These are phyloP conservation scores for Drosophila mimetica DNA, from an alignment of 2,888 invertebrate genomes.

Conservation along the genomic window DNA sequence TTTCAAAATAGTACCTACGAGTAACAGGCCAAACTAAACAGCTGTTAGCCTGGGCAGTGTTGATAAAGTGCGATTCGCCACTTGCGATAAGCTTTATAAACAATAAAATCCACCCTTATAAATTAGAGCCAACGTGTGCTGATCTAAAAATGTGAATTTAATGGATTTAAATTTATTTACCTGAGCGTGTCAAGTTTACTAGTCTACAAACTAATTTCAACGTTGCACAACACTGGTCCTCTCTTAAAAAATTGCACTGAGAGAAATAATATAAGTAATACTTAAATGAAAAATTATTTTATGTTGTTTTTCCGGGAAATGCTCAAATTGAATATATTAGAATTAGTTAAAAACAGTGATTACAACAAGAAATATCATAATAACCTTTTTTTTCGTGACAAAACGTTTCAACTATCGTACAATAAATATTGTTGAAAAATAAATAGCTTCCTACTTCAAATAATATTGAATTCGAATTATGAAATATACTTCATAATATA, in stretches of 20 bases:
- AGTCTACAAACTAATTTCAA: not conserved
- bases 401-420: no score
- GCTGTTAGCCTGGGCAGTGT: constrained; percentile 15
- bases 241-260: not conserved
- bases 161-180: not conserved
- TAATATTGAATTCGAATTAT: no score
- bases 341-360: no score
- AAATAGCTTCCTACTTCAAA: no score
- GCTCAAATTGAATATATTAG: no score
- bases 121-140: not conserved
- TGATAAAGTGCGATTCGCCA: not conserved
- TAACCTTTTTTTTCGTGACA: no score
- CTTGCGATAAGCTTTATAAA: not conserved
- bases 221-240: not conserved
- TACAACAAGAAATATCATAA: no score
- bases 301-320: not conserved
- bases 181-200: not conserved
- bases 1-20: constrained; percentile 1
- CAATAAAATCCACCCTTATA: not conserved
- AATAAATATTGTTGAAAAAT: no score
- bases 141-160: not conserved
- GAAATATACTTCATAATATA: no score
- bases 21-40: not conserved
- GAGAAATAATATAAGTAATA: not conserved
- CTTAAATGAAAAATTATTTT: not conserved